Base-by-base conservation (phyloP, 1,140 invertebrate species). In the Drosophila sulfurigaster region DNA sequence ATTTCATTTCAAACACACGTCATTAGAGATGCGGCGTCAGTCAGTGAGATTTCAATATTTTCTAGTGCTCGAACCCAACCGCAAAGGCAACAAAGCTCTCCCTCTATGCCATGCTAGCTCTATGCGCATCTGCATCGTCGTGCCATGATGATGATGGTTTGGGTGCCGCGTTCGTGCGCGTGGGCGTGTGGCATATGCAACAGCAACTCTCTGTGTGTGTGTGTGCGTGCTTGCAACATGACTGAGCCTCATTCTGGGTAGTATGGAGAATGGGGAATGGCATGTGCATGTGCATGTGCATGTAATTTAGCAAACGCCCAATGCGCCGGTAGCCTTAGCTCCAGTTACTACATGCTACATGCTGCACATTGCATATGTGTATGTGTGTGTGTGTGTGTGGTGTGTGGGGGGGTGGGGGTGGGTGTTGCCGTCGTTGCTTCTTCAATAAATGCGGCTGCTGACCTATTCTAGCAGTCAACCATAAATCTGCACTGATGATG, bases 401-500 rank as follows among this genome's bases (percentile, higher is more conserved):
- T n/a, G n/a, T n/a, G n/a, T n/a, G n/a, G n/a, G n/a, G n/a, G n/a
- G n/a, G n/a, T n/a, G 35, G 35, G 72, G 82, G 72, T 82, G 82
- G 43, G 58, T 51, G 57, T 28, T 54, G 54, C 35, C 41, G 57
- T 43, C 59, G 77, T 66, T 72, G 73, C 63, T 72, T 79, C 72
- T 74, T 79, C 72, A 87, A 82, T 89, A 89, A 89, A 88, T 89
- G 83, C 83, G 81, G 75, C 81, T 81, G 85, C 85, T 88, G 85
- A 88, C 85, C 85, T 88, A 88, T 88, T 88, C 85, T 67, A 88
- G 85, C 85, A 88, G 85, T 88, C 85, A 88, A 88, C 85, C 85
- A 88, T 88, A 88, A 88, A 88, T 88, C 85, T 82, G 88, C 85
- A 88, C 85, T 88, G 85, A 88, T 88, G 85, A 88, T 88, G 85